Conservation (phyloP, 2,888 invertebrate species). For the Cremastobaeus sp. region DNA sequence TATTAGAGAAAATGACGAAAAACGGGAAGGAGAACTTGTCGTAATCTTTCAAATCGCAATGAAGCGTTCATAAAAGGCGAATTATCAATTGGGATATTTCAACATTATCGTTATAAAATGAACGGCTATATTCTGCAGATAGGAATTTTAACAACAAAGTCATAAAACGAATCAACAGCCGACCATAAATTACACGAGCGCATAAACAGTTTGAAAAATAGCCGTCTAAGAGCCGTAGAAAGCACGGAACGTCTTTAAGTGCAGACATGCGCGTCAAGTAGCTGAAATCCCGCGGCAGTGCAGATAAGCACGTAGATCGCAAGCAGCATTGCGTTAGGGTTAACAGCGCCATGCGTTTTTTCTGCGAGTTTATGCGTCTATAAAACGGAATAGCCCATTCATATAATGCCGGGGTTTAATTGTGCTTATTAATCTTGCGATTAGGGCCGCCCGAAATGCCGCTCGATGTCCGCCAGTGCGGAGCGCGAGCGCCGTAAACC, state of each 20-base stretch:
- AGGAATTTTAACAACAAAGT: no score
- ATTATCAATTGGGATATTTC: no score
- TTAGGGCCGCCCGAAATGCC: constrained; percentile 27
- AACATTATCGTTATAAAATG: no score
- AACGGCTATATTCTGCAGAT: no score
- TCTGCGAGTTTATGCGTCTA: constrained; percentile 25
- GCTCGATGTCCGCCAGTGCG: neutral
- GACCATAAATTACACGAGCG: constrained; percentile 15
- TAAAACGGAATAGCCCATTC: constrained; percentile 39
- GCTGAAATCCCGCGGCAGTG: constrained; percentile 28
- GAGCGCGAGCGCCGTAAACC: constrained; percentile 17
- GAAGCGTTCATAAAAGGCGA: no score
- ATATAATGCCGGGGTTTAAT: constrained; percentile 38
- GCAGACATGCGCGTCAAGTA: constrained; percentile 8
- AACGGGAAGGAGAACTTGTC: no score
- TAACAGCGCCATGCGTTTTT: constrained; percentile 7
- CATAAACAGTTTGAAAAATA: constrained; percentile 14
- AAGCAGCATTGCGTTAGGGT: constrained; percentile 11
- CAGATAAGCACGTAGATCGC: constrained; percentile 38
- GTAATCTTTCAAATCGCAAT: no score
- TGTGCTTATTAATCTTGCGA: constrained; percentile 46
- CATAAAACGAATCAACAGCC: constrained; percentile 25
- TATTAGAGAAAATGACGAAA: no score
- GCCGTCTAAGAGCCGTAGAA: constrained; percentile 4
- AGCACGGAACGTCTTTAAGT: neutral